phyloP scores from a whole-genome alignment of 1,140 invertebrate genomes.

The Zaprionus ornatus region DNA sequence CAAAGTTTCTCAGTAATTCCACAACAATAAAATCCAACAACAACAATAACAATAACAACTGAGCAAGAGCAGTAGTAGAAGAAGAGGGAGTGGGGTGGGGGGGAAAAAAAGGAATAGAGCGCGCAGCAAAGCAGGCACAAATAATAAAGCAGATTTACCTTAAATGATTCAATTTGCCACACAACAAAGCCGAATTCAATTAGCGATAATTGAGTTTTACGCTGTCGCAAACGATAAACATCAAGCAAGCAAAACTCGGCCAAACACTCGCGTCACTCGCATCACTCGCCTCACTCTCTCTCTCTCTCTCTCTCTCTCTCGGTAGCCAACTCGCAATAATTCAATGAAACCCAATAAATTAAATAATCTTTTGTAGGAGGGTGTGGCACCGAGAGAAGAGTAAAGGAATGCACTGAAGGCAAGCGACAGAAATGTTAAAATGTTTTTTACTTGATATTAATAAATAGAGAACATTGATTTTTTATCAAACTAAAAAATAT shows the following conservation, averaged over 20 bases:
- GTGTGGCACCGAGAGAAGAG: neutral
- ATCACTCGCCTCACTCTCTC: neutral
- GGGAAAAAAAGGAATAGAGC: neutral
- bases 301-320: conserved; percentile 7
- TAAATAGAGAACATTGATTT: too few species aligned
- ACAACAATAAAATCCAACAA: conserved; percentile 46
- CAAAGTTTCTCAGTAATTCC: conserved; percentile 43
- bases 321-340: conserved; percentile 45
- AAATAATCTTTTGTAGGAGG: conserved; percentile 30
- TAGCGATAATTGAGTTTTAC: conserved; percentile 59
- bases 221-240: conserved; percentile 37
- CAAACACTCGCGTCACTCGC: conserved; percentile 1
- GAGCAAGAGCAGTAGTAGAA: neutral
- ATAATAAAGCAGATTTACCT: conserved; percentile 54
- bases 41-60: conserved; percentile 11
- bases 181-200: conserved; percentile 52
- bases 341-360: conserved; percentile 47
- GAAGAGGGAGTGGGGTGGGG: too few species aligned
- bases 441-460: too few species aligned
- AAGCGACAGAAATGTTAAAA: neutral
- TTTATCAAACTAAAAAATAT: too few species aligned
- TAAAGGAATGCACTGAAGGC: neutral
- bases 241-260: conserved; percentile 6
- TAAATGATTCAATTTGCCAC: conserved; percentile 58
- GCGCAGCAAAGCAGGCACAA: conserved; percentile 12